Conservation (phyloP, 2,113 vertebrate genomes). For the Trematocara zebra region DNA sequence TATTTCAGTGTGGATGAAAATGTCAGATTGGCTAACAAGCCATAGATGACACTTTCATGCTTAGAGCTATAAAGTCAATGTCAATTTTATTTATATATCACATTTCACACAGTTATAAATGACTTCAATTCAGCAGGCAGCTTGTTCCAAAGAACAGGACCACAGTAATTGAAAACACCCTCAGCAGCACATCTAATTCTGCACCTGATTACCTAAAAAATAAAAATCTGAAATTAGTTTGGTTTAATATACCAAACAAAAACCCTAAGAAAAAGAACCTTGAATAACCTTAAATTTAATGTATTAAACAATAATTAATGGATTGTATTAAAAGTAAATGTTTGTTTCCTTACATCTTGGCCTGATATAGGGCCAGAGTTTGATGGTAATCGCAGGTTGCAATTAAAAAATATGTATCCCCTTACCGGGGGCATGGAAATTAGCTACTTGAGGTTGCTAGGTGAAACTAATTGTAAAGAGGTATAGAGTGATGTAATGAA, state of each 20-base stretch:
- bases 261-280: neutral
- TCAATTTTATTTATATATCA: neutral
- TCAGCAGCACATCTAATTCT: neutral
- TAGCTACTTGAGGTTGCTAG: neutral
- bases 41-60: neutral
- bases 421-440: neutral
- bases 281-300: neutral
- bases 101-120: neutral
- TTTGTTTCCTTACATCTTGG: neutral
- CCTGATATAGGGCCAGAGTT: neutral
- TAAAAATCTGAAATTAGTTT: neutral
- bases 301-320: neutral
- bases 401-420: neutral
- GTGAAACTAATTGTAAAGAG: neutral
- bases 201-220: neutral
- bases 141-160: neutral
- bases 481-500: neutral
- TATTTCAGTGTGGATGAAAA: neutral
- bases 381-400: neutral
- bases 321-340: neutral
- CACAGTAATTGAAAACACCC: neutral
- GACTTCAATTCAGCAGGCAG: neutral
- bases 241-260: neutral
- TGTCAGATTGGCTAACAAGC: neutral
- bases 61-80: neutral